Base-by-base conservation (phyloP, 2,797 vertebrate species). In the Micrastur ruficollis region DNA sequence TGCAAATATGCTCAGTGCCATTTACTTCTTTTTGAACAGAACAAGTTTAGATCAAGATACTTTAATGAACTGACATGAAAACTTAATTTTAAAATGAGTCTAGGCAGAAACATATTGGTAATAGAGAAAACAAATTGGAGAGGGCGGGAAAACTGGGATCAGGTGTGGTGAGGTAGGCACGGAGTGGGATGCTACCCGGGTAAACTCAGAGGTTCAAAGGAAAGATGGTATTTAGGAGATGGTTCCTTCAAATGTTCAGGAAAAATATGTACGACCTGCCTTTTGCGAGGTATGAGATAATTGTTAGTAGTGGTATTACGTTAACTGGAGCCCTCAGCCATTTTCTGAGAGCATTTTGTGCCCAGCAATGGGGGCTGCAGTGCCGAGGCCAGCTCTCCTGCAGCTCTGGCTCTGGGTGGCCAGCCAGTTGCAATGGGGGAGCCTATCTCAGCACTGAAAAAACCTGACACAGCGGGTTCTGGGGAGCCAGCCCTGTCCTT, bases 381-480 rank as follows among this genome's bases (percentile, higher is more conserved):
- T 0, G 2, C 40, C 0, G 11, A 72, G 25, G 34, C 36, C 75
- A 38, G 23, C n/a, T 66, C 31, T 62, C 23, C 70, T 47, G 49
- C 38, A 44, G 13, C 26, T 36, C 56, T 46, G n/a, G 11, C 50
- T 65, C 26, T 6, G 1, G 14, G 20, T 74, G 46, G 31, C 36
- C n/a, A 13, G 40, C 26, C 50, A 16, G 4, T 11, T 86, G 36
- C 58, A 46, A 32, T 5, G 25, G 36, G 22, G 20, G 23, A 38
- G n/a, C 47, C 80, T 71, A 71, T n/a, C 66, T 82, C 13, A 58
- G 52, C 36, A 12, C 12, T 3, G 36, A 3, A 76, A 72, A 81
- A 65, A 3, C 6, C 22, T 6, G 31, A 2, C 6, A 5, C 1
- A 1, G 25, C 11, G 23, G 3, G 20, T 72, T 15, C 40, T 36